Conservation (phyloP, 2,113 vertebrate species). For the Nanorana parkeri region DNA sequence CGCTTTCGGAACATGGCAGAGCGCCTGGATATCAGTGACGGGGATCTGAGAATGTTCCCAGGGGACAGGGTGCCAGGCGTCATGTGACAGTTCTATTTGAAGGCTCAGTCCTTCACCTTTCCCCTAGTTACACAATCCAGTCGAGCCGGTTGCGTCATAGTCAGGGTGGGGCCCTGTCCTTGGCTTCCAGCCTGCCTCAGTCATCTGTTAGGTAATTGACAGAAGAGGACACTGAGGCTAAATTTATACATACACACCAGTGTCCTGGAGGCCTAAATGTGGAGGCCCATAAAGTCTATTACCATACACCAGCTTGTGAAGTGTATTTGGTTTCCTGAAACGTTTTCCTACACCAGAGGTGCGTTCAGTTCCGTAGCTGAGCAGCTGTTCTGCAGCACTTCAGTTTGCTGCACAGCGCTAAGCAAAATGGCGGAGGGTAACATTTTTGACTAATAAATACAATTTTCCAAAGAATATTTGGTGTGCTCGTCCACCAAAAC, state of each 20-base stretch:
- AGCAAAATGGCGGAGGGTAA: too few species aligned
- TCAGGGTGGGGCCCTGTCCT: constrained; percentile 2
- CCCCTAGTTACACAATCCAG: constrained; percentile 29
- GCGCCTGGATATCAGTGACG: not conserved
- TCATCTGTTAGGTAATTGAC: constrained; percentile 1
- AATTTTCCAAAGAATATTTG: too few species aligned
- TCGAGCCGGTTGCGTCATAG: not conserved
- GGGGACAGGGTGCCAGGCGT: not conserved
- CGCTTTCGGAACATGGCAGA: not conserved
- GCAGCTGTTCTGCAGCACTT: too few species aligned
- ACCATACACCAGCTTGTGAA: too few species aligned
- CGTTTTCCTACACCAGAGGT: too few species aligned
- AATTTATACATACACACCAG: constrained; percentile 8
- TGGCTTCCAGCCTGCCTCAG: constrained; percentile 11
- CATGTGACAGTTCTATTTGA: not conserved
- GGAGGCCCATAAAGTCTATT: too few species aligned
- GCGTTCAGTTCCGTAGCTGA: too few species aligned
- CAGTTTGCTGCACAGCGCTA: too few species aligned
- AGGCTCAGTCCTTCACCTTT: constrained; percentile 28
- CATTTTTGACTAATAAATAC: too few species aligned
- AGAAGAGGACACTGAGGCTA: not conserved
- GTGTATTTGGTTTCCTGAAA: too few species aligned
- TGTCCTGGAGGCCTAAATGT: not conserved
- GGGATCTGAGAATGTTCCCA: not conserved
- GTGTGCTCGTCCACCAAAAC: too few species aligned